Conservation (phyloP, 1,140 invertebrate species). For the Microplitis mediator region DNA sequence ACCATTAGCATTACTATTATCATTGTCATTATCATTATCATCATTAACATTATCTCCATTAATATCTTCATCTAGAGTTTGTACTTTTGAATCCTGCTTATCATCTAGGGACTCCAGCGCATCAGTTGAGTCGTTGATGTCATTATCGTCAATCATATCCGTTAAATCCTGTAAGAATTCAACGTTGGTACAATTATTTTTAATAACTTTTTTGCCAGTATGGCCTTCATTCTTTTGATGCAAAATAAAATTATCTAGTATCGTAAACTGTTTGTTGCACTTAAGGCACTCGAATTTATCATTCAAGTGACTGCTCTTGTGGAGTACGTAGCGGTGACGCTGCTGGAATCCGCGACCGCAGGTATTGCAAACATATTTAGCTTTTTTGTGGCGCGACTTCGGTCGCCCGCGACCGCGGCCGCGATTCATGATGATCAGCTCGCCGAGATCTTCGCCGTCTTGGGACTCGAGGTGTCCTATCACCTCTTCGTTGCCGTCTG, state of each 20-base stretch:
- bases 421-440: constrained; percentile 68
- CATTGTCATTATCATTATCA: too few relatives aligned
- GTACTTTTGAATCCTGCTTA: too few relatives aligned
- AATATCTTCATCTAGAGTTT: too few relatives aligned
- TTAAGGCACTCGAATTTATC: constrained; percentile 62
- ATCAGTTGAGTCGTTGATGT: not conserved
- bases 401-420: constrained; percentile 64
- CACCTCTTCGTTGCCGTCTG: constrained; percentile 62
- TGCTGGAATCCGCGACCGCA: constrained; percentile 65
- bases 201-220: constrained; percentile 55
- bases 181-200: not conserved
- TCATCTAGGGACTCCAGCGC: too few relatives aligned
- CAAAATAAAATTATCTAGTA: constrained; percentile 56
- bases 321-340: constrained; percentile 59
- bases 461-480: constrained; percentile 71
- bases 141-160: constrained; percentile 27
- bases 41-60: too few relatives aligned
- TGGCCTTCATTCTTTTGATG: constrained; percentile 65
- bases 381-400: constrained; percentile 59
- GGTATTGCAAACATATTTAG: constrained; percentile 63
- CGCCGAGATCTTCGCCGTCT: constrained; percentile 66
- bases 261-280: constrained; percentile 60
- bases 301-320: constrained; percentile 61
- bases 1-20: too few relatives aligned
- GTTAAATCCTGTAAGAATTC: constrained; percentile 33